Conservation (phyloP, 2,113 vertebrate genomes). For the Halcyon senegalensis region DNA sequence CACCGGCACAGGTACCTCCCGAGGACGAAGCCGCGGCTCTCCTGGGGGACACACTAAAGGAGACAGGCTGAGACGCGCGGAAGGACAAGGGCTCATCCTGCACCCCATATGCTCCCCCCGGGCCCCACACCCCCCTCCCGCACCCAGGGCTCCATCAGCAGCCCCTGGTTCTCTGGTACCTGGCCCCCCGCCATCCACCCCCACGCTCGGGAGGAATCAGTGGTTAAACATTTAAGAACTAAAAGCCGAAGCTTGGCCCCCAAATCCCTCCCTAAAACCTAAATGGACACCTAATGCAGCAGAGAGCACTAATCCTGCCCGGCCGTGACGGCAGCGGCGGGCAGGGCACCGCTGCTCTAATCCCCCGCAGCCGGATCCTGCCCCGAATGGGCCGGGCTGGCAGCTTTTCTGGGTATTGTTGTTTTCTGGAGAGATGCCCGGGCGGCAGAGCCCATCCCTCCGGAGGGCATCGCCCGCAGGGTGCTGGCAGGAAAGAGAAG, state of each 20-base stretch:
- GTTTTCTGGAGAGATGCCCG: neutral
- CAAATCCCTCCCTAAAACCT: slow-evolving; percentile 71
- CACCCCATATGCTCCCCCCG: fast-evolving
- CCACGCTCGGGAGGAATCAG: neutral
- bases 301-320: slow-evolving; percentile 56
- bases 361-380: neutral
- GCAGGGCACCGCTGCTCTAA: neutral
- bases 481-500: neutral
- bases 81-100: neutral
- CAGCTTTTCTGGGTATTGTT: neutral
- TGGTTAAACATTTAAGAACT: slow-evolving; percentile 60
- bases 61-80: neutral
- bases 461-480: fast-evolving
- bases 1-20: slow-evolving; percentile 91
- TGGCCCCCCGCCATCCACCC: neutral
- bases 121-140: fast-evolving
- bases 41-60: slow-evolving; percentile 85
- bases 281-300: slow-evolving; percentile 71
- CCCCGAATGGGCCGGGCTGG: neutral
- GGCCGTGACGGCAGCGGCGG: slow-evolving; percentile 17
- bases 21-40: slow-evolving; percentile 84
- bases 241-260: slow-evolving; percentile 42
- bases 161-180: fast-evolving
- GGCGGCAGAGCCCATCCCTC: neutral
- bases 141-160: neutral